These are phyloP conservation scores for Unio pictorum DNA, from an alignment of 2,888 invertebrate genomes.

Conservation along the genomic window DNA sequence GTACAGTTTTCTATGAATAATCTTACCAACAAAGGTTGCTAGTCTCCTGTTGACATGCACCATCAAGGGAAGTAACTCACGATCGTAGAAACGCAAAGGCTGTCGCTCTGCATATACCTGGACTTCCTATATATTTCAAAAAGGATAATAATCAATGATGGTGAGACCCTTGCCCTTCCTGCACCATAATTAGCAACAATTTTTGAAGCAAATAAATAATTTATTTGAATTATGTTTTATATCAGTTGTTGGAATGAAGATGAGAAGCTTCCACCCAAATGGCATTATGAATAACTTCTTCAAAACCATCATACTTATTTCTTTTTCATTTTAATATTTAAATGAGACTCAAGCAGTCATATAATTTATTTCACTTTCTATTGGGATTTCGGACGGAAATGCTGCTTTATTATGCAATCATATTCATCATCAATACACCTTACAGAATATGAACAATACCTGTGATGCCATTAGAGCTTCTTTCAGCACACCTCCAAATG, in stretches of 20 bases:
- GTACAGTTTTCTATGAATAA: background rate
- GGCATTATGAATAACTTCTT: too few relatives aligned
- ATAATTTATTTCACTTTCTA: too few relatives aligned
- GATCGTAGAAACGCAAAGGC: slow-evolving; percentile 66
- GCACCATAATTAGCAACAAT: background rate
- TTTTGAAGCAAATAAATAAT: background rate
- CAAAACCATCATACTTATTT: too few relatives aligned
- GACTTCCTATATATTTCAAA: slow-evolving; percentile 48
- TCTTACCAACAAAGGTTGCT: slow-evolving; percentile 66
- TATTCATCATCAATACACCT: background rate
- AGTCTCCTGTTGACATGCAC: slow-evolving; percentile 63
- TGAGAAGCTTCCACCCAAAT: too few relatives aligned
- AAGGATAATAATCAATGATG: too few relatives aligned
- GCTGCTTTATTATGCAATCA: background rate
- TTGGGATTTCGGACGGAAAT: background rate
- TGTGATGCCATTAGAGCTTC: slow-evolving; percentile 62
- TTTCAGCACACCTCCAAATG: slow-evolving; percentile 66
- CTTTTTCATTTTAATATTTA: too few relatives aligned
- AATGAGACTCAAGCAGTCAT: too few relatives aligned
- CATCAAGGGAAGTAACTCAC: slow-evolving; percentile 64
- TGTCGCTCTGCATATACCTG: slow-evolving; percentile 65
- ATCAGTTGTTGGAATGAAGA: background rate
- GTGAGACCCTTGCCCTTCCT: too few relatives aligned
- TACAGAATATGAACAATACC: slow-evolving; percentile 30
- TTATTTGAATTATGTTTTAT: background rate